Conservation (phyloP, 2,797 vertebrate species). For the Pogonophryne albipinna region DNA sequence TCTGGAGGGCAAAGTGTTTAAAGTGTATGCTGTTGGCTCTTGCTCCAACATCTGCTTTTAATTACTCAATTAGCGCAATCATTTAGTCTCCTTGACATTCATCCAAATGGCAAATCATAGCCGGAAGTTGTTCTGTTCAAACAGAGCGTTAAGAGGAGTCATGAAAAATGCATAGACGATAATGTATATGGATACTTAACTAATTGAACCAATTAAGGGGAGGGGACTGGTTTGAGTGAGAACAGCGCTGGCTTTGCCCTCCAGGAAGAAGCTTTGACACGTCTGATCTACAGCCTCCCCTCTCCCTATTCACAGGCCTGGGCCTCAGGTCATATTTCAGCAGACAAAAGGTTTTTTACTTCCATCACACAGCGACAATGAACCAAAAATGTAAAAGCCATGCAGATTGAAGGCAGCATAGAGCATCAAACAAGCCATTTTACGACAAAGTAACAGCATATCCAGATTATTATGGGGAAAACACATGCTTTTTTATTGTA, state of each 20-base stretch:
- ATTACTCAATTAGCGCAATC: constrained; percentile 89
- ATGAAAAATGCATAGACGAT: constrained; percentile 86
- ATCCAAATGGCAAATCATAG: constrained; percentile 86
- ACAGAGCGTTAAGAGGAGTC: constrained; percentile 82
- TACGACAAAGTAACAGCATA: not conserved
- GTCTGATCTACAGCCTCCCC: constrained; percentile 82
- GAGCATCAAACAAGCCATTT: constrained; percentile 10
- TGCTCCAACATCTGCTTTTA: constrained; percentile 88
- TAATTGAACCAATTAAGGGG: constrained; percentile 87
- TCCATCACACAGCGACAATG: constrained; percentile 69
- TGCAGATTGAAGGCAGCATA: constrained; percentile 49
- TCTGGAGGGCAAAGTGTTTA: constrained; percentile 87
- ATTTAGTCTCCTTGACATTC: constrained; percentile 86
- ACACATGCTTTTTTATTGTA: not conserved
- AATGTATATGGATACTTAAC: constrained; percentile 86
- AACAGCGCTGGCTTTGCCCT: constrained; percentile 71
- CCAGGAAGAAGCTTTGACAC: constrained; percentile 79
- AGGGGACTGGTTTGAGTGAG: constrained; percentile 77
- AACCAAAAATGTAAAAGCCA: constrained; percentile 57
- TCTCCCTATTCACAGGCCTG: constrained; percentile 72
- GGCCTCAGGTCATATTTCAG: constrained; percentile 79
- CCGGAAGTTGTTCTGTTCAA: constrained; percentile 84
- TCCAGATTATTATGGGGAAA: constrained; percentile 13
- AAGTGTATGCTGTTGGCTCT: constrained; percentile 79
- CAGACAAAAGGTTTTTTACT: constrained; percentile 83